phyloP scores from a whole-genome alignment of 2,113 vertebrate genomes.

The Tyto alba region DNA sequence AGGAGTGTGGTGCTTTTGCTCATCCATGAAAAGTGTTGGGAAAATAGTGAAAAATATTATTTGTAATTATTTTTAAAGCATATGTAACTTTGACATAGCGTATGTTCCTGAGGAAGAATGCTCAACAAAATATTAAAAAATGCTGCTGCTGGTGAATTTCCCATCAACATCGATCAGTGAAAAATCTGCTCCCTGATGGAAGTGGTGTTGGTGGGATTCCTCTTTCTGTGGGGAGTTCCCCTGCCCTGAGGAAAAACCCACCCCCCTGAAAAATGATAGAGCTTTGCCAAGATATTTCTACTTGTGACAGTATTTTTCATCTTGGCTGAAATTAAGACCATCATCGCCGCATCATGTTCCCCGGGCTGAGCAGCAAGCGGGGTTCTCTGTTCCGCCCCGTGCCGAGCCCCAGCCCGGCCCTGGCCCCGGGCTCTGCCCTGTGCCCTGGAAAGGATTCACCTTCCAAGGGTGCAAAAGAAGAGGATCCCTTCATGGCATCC shows the following conservation, averaged over 20 bases:
- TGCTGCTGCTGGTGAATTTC: neutral
- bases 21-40: neutral
- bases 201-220: neutral
- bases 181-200: neutral
- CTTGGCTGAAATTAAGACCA: neutral
- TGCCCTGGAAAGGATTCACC: rapidly evolving
- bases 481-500: rapidly evolving
- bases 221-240: neutral
- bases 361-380: rapidly evolving
- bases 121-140: neutral
- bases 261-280: rapidly evolving
- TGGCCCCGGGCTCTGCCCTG: neutral
- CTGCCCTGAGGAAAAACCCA: neutral
- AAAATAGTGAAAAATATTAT: neutral
- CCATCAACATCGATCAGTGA: too few species aligned
- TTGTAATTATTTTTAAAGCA: neutral
- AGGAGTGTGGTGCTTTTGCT: neutral
- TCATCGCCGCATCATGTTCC: rapidly evolving
- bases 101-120: neutral
- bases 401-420: neutral
- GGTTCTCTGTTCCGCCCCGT: rapidly evolving
- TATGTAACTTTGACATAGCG: neutral
- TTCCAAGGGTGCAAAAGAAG: rapidly evolving
- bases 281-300: neutral
- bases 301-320: neutral